phyloP scores from a whole-genome alignment of 2,888 invertebrate genomes.

The Ypsolopha sequella region DNA sequence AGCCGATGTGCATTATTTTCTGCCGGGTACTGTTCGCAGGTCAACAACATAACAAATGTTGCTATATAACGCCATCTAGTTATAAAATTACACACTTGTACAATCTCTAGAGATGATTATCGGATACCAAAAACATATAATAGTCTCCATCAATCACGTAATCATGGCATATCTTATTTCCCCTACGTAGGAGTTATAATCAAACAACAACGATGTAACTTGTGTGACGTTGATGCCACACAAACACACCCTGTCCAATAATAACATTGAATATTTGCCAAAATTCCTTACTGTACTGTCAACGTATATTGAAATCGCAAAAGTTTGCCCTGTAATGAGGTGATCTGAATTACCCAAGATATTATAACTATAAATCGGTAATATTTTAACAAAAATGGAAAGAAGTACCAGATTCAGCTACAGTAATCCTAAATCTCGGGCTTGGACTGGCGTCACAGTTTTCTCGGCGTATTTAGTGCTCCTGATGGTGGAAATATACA shows the following conservation, averaged over 20 bases:
- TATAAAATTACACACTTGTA: not conserved
- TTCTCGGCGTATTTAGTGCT: slow-evolving; percentile 46
- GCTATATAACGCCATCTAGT: not conserved
- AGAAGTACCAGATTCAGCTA: slow-evolving; percentile 33
- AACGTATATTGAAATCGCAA: too few species aligned
- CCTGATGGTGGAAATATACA: slow-evolving; percentile 47
- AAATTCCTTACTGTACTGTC: not conserved
- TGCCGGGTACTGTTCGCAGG: too few species aligned
- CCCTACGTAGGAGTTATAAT: not conserved
- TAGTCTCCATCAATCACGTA: not conserved
- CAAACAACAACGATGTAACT: not conserved
- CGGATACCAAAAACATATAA: not conserved
- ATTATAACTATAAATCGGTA: too few species aligned
- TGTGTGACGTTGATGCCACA: not conserved
- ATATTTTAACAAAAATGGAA: slow-evolving; percentile 19
- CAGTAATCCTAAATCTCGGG: slow-evolving; percentile 31
- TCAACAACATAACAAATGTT: not conserved
- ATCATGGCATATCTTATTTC: not conserved
- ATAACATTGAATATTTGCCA: not conserved
- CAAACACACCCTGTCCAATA: not conserved
- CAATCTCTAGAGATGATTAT: not conserved
- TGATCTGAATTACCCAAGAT: not conserved
- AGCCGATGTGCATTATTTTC: too few species aligned
- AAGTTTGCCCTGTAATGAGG: too few species aligned
- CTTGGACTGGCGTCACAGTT: slow-evolving; percentile 53